These are phyloP conservation scores for Castor canadensis DNA, from an alignment of 2,113 vertebrate species.

Conservation along the genomic window DNA sequence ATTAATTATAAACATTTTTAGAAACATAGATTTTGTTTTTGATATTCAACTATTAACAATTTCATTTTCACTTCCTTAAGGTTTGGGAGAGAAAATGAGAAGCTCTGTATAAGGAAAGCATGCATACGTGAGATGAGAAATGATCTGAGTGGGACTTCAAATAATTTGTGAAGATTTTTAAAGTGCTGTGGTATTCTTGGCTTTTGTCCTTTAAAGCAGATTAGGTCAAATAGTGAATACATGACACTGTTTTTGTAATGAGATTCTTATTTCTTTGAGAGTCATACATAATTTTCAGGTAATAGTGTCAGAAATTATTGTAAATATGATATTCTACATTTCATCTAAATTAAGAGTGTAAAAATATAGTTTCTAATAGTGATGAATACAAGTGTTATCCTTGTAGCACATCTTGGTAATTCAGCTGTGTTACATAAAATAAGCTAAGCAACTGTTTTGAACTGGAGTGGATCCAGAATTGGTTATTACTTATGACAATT, in stretches of 20 bases:
- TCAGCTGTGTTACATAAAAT: background rate
- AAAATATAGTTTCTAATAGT: background rate
- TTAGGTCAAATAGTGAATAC: background rate
- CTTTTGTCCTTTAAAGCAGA: background rate
- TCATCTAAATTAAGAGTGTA: background rate
- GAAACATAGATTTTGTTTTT: background rate
- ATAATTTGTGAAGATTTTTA: background rate
- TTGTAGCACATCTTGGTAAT: background rate
- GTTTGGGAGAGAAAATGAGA: background rate
- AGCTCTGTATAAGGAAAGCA: accelerated
- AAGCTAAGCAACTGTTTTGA: background rate
- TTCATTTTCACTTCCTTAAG: background rate
- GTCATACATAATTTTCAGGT: background rate
- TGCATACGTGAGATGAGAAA: background rate
- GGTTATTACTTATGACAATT: background rate
- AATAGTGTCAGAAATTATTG: background rate
- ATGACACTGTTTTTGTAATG: background rate
- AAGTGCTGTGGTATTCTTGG: background rate
- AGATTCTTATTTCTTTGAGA: background rate
- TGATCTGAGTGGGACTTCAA: background rate
- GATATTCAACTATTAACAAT: background rate
- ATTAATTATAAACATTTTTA: background rate
- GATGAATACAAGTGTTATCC: background rate
- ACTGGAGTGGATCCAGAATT: background rate
- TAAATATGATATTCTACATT: background rate